Conservation (phyloP, 2,797 vertebrate species). For the Hozukius guyotensis region DNA sequence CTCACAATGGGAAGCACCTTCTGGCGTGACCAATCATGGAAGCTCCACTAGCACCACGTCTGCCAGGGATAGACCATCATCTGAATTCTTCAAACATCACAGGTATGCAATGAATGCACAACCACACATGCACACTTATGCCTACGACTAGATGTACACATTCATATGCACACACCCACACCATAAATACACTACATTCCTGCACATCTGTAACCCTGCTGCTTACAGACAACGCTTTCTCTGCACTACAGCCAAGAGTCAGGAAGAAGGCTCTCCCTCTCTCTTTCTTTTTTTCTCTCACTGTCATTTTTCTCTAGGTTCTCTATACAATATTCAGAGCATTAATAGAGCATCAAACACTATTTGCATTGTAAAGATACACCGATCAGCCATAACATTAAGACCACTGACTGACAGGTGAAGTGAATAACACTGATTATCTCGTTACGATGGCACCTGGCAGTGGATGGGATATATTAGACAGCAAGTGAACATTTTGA, state of each 20-base stretch:
- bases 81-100: constrained; percentile 13
- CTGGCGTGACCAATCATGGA: neutral
- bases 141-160: neutral
- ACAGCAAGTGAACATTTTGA: too few relatives aligned
- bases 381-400: too few relatives aligned
- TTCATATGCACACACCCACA: neutral
- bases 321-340: neutral
- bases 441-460: too few relatives aligned
- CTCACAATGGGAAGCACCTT: neutral
- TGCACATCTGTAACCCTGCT: constrained; percentile 66
- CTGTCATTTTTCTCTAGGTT: neutral
- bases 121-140: constrained; percentile 2
- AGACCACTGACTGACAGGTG: too few relatives aligned
- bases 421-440: too few relatives aligned
- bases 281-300: neutral
- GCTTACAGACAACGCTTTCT: constrained; percentile 25
- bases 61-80: neutral
- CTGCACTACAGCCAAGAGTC: constrained; percentile 23
- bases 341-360: neutral
- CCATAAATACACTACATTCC: constrained; percentile 42
- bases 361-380: neutral
- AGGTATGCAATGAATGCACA: constrained; percentile 34
- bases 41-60: neutral
- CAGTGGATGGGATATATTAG: too few relatives aligned
- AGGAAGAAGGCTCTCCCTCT: constrained; percentile 9